Evolutionary conservation across 2,888 invertebrate genomes (phyloP).

Genomic region (Hermaeophaga mercurialis): DNA sequence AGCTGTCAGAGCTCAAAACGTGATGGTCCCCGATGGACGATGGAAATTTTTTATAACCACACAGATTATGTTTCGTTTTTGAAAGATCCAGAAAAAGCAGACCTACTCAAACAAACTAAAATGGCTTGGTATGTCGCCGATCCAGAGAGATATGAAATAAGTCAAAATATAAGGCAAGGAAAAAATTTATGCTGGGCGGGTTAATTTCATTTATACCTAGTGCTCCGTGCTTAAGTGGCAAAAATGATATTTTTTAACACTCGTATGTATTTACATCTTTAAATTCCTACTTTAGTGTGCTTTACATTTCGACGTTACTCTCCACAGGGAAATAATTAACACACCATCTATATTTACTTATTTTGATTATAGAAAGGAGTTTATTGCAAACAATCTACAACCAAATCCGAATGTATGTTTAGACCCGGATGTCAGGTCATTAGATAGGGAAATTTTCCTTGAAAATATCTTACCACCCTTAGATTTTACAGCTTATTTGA

Average conservation of each 20-base stretch:
- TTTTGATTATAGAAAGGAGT: constrained; percentile 21
- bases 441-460: constrained; percentile 23
- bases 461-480: constrained; percentile 22
- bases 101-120: constrained; percentile 45
- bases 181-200: too few relatives aligned
- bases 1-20: neutral
- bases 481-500: constrained; percentile 20
- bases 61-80: constrained; percentile 35
- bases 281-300: too few relatives aligned
- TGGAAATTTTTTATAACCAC: constrained; percentile 41
- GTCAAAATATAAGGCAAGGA: constrained; percentile 43
- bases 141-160: constrained; percentile 40
- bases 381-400: constrained; percentile 18
- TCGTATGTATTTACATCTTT: too few relatives aligned
- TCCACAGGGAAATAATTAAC: too few relatives aligned
- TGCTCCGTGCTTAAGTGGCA: too few relatives aligned
- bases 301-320: too few relatives aligned
- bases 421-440: constrained; percentile 13
- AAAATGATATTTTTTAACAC: too few relatives aligned
- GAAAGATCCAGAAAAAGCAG: constrained; percentile 41
- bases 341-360: too few relatives aligned
- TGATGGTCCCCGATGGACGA: constrained; percentile 44
- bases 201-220: too few relatives aligned
- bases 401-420: constrained; percentile 18
- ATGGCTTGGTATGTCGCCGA: constrained; percentile 44